A percentile compares a stretch with the other conserved stretches of the same genome.
Evolutionary conservation across 2,113 vertebrate species (phyloP).

Genomic region (Dasypus novemcinctus): DNA sequence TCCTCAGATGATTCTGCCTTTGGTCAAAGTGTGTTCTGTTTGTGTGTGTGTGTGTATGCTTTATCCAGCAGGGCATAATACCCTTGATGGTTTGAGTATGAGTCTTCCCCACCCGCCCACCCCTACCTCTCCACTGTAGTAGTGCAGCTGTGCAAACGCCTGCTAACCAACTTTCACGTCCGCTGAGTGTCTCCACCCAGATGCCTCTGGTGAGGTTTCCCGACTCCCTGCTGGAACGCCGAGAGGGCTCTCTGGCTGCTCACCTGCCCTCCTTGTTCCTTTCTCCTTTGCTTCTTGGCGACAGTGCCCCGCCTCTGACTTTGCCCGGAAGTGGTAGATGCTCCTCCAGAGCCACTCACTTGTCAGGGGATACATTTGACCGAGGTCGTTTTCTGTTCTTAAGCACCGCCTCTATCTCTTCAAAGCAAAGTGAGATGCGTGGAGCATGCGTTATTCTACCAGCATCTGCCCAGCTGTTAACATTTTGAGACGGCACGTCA

Average conservation of each 20-base stretch:
- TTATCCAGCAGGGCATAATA: not conserved
- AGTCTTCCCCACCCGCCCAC: not conserved
- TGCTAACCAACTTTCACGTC: accelerated
- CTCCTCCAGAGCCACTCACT: not conserved
- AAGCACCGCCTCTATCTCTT: not conserved
- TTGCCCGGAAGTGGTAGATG: not conserved
- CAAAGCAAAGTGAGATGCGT: not conserved
- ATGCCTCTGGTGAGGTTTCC: not conserved
- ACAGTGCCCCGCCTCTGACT: not conserved
- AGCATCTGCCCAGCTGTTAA: not conserved
- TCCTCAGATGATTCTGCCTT: not conserved
- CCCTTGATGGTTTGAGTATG: not conserved
- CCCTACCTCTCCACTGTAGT: not conserved
- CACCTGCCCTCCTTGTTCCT: not conserved
- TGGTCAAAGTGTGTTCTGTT: not conserved
- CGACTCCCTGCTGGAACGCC: accelerated
- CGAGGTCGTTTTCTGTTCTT: not conserved
- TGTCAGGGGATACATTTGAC: not conserved
- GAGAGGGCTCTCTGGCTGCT: accelerated
- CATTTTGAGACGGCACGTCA: not conserved
- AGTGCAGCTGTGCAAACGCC: not conserved
- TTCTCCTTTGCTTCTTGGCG: not conserved
- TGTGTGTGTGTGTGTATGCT: not conserved
- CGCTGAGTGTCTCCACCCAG: accelerated
- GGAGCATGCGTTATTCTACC: not conserved